Percentiles rank a stretch among this genome's conserved stretches.
Evolutionary conservation across 2,113 vertebrate species (phyloP).

Genomic region (Trochalopteron elliotii): DNA sequence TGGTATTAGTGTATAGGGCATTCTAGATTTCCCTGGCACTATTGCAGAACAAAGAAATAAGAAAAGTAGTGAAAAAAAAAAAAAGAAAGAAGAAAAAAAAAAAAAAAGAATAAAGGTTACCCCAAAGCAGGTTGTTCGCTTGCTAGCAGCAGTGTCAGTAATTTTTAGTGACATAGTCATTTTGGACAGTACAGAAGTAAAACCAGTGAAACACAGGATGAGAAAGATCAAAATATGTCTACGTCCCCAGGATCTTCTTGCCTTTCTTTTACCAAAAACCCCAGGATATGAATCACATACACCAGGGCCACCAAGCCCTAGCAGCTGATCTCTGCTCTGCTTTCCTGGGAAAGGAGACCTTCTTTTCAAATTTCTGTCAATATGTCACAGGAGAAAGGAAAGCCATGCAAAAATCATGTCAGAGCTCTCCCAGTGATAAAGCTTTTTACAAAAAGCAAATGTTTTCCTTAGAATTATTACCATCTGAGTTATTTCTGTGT

Average conservation of each 20-base stretch:
- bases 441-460: conserved; percentile 32
- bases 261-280: background rate
- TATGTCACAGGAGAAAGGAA: background rate
- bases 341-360: background rate
- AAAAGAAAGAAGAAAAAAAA: background rate
- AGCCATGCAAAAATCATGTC: background rate
- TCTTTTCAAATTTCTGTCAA: conserved; percentile 6
- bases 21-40: background rate
- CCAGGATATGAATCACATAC: background rate
- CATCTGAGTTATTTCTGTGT: conserved; percentile 43
- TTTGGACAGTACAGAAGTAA: conserved; percentile 17
- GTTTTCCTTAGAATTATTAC: conserved; percentile 57
- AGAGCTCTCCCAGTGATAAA: background rate
- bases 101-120: background rate
- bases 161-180: background rate
- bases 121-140: background rate
- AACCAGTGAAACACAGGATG: background rate
- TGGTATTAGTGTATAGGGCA: conserved; percentile 1
- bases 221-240: conserved; percentile 5
- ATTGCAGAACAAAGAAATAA: background rate
- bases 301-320: background rate
- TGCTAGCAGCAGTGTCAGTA: background rate
- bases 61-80: background rate
- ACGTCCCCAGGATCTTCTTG: background rate
- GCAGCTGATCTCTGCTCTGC: background rate